These are phyloP conservation scores for Adoxophyes honmai DNA, from an alignment of 1,140 invertebrate genomes.

Conservation along the genomic window DNA sequence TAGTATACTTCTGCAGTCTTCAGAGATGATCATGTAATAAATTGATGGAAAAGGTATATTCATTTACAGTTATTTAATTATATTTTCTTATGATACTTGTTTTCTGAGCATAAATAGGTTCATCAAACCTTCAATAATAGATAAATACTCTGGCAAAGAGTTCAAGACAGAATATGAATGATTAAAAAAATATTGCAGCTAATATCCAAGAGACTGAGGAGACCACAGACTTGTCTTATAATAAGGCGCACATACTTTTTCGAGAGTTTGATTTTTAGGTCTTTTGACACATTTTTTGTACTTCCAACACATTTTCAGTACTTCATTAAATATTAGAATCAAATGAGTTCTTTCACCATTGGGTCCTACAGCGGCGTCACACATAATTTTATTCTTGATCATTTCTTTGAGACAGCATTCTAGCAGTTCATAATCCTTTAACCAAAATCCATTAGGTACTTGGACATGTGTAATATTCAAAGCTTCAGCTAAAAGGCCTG, in stretches of 20 bases:
- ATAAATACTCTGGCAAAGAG: too few species aligned
- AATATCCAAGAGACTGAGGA: too few species aligned
- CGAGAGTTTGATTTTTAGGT: slow-evolving; percentile 53
- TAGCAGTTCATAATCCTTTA: slow-evolving; percentile 77
- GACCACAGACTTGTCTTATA: slow-evolving; percentile 22
- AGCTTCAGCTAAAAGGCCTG: slow-evolving; percentile 83
- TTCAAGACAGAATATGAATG: too few species aligned
- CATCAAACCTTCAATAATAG: too few species aligned
- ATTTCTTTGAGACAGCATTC: slow-evolving; percentile 81
- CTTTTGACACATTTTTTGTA: slow-evolving; percentile 59
- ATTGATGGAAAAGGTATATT: too few species aligned
- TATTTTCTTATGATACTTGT: too few species aligned
- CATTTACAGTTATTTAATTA: too few species aligned
- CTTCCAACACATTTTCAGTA: slow-evolving; percentile 70
- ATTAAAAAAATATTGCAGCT: too few species aligned
- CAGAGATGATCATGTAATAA: too few species aligned
- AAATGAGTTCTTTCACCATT: slow-evolving; percentile 81
- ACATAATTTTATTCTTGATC: slow-evolving; percentile 68
- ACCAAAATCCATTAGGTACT: slow-evolving; percentile 79
- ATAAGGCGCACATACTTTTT: slow-evolving; percentile 74
- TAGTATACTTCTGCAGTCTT: too few species aligned
- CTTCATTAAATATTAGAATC: slow-evolving; percentile 78
- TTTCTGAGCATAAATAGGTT: too few species aligned
- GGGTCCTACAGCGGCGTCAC: slow-evolving; percentile 82
- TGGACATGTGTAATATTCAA: slow-evolving; percentile 79